These are phyloP conservation scores for Daphoenositta chrysoptera DNA, from an alignment of 2,113 vertebrate genomes.

Conservation along the genomic window DNA sequence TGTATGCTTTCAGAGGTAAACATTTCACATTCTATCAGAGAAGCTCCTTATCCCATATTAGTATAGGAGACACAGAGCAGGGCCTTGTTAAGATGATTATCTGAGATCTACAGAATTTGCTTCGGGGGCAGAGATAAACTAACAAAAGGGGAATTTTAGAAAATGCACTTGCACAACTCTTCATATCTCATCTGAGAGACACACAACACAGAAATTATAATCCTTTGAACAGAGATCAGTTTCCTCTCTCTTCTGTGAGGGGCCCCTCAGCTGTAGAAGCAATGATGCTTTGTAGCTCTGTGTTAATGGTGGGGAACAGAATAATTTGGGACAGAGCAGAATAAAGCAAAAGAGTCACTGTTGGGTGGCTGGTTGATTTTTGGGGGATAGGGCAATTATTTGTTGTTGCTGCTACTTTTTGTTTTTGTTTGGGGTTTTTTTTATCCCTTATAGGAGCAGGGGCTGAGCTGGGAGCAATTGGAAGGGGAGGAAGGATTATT, in stretches of 20 bases:
- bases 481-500: background rate
- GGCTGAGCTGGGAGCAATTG: background rate
- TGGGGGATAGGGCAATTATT: fast-evolving
- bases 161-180: background rate
- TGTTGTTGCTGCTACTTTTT: background rate
- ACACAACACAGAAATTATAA: background rate
- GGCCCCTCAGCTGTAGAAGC: background rate
- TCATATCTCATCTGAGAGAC: background rate
- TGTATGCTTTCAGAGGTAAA: conserved; percentile 39
- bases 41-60: background rate
- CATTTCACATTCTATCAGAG: conserved; percentile 6
- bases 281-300: background rate
- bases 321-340: background rate
- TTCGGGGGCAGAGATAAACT: conserved; percentile 20
- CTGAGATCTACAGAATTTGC: conserved; percentile 4
- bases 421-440: fast-evolving
- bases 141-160: conserved; percentile 19
- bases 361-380: background rate
- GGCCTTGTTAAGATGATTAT: conserved; percentile 37
- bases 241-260: background rate
- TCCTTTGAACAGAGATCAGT: background rate
- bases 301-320: background rate
- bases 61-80: background rate
- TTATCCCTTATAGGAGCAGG: fast-evolving
- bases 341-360: background rate